Base-by-base conservation (phyloP, 2,113 vertebrate genomes). In the Sorex araneus region DNA sequence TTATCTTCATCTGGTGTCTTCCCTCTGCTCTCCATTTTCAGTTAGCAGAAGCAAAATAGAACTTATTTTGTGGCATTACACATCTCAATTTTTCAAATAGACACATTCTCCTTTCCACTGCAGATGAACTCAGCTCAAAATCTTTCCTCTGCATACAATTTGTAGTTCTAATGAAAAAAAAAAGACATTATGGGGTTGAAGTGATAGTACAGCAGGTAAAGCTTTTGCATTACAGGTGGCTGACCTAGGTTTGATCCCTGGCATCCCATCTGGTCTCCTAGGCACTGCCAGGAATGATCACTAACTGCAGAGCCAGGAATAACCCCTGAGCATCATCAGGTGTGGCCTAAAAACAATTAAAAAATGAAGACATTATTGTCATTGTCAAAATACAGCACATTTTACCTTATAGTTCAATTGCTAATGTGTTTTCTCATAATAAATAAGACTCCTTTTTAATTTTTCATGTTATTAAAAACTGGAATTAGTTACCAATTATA, bases 331-430 rank as follows among this genome's bases (percentile, higher is more conserved):
- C 40, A 40, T 4, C 40, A 3, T 40, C 40, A 40, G 40, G 40
- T 40, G 40, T 40, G 40, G 40, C 40, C 40, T 40, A 40, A 40
- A 40, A 40, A 40, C 40, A 40, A 40, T 30, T 30, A 83, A 3
- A 54, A 66, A 84, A 78, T n/a, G 36, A 11, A 77, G 78, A 87
- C 18, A 28, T 87, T 45, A 60, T 67, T 4, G 75, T 88, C 43
- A 60, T 67, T 4, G 75, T 88, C 43, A 88, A 88, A 78, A 78
- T 40, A 86, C 5, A 69, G 74, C 18, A 19, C 1, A 15, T 50
- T 87, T 91, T 93, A 28, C 28, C 76, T 87, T 82, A 43, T 70
- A 71, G 45, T 66, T 71, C 60, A 90, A 76, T 63, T 43, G n/a
- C 10, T 64, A 43, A 43, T 76, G 23, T 82, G 81, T 64, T 78